Percentiles rank a stretch among this genome's conserved stretches.
Conservation (phyloP, 23 tunicate genomes). For the Aplidium turbinatum region DNA sequence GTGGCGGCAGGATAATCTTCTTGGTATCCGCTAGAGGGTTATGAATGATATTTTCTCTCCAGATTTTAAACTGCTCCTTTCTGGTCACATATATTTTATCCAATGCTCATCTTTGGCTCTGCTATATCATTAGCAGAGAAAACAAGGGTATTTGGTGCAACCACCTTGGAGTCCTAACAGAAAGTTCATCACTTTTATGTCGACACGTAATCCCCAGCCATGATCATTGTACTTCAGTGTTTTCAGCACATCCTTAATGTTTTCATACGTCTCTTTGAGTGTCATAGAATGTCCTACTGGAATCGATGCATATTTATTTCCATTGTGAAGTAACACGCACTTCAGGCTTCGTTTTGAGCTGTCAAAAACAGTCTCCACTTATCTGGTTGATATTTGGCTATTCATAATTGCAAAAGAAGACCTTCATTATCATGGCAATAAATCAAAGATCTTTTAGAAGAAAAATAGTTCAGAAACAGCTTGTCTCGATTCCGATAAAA, state of each 20-base stretch:
- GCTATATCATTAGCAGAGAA: too few relatives aligned
- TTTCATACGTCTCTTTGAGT: slow-evolving; percentile 20
- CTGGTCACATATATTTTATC: slow-evolving; percentile 12
- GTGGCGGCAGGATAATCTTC: too few relatives aligned
- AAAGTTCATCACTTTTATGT: slow-evolving; percentile 2
- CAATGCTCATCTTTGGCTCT: slow-evolving; percentile 25
- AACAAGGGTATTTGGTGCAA: too few relatives aligned
- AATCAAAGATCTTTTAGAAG: too few relatives aligned
- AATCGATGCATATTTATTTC: slow-evolving; percentile 13
- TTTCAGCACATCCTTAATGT: slow-evolving; percentile 14
- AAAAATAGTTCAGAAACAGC: too few relatives aligned
- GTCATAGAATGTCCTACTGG: slow-evolving; percentile 13
- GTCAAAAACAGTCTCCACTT: too few relatives aligned
- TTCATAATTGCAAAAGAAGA: too few relatives aligned
- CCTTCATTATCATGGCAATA: too few relatives aligned
- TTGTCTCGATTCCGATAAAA: too few relatives aligned
- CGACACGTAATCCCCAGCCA: not conserved
- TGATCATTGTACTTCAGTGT: slow-evolving; percentile 16
- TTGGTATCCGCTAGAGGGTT: not conserved
- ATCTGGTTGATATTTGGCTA: too few relatives aligned
- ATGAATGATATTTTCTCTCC: slow-evolving; percentile 17
- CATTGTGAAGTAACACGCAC: not conserved
- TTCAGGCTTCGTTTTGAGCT: too few relatives aligned
- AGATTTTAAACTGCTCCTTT: not conserved
- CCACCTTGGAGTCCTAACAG: too few relatives aligned